Conservation (phyloP, 1,140 invertebrate species). For the Heliconius melpomene region DNA sequence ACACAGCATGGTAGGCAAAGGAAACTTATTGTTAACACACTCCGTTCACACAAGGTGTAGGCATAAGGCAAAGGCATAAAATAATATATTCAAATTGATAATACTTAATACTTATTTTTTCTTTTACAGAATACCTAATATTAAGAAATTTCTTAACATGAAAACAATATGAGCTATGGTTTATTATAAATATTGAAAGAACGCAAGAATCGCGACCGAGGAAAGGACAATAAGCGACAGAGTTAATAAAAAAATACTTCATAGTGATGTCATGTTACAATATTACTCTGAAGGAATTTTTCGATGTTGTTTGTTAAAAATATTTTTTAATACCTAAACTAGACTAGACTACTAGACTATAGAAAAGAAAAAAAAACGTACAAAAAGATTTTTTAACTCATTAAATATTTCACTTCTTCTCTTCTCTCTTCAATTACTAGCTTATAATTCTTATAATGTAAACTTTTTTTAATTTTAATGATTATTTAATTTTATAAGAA, state of each 20-base stretch:
- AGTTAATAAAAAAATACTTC: constrained; percentile 3
- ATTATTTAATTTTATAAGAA: background rate
- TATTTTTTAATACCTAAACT: too few relatives aligned
- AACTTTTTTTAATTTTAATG: too few relatives aligned
- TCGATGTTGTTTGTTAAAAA: background rate
- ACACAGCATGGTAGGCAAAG: too few relatives aligned
- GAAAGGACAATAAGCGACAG: background rate
- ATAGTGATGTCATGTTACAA: background rate
- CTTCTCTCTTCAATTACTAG: too few relatives aligned
- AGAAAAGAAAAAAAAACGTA: too few relatives aligned
- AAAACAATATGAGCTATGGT: background rate
- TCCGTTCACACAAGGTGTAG: too few relatives aligned
- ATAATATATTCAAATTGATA: background rate
- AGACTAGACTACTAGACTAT: too few relatives aligned
- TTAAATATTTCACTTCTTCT: background rate
- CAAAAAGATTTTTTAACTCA: background rate
- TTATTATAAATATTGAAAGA: background rate
- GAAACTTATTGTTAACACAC: too few relatives aligned
- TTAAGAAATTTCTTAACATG: background rate
- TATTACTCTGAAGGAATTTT: background rate
- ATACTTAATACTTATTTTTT: background rate
- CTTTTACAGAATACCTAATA: background rate
- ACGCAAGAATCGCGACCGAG: constrained; percentile 2
- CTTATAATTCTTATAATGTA: too few relatives aligned
- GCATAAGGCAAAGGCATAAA: too few relatives aligned